These are phyloP conservation scores for Crepidodera aurea DNA, from an alignment of 2,888 invertebrate species.

Conservation along the genomic window DNA sequence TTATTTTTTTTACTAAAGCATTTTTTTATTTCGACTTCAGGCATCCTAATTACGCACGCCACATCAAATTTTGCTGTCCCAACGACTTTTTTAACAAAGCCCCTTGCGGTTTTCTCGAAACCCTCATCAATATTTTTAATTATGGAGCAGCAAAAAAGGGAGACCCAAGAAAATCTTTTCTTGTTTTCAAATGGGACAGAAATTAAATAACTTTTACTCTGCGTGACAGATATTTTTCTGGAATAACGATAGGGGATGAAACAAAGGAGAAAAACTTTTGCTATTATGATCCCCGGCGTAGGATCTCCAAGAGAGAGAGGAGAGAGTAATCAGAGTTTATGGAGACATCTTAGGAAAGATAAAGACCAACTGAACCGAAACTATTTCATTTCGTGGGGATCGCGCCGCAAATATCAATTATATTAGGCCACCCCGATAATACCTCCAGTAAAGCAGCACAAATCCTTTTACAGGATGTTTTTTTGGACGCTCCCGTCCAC, in stretches of 20 bases:
- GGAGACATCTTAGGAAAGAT: constrained; percentile 60
- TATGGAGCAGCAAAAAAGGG: constrained; percentile 10
- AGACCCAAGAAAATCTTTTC: constrained; percentile 27
- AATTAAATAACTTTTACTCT: constrained; percentile 37
- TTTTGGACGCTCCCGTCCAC: constrained; percentile 3
- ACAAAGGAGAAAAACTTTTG: constrained; percentile 48
- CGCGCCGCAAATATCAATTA: constrained; percentile 60
- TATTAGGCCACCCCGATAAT: constrained; percentile 54
- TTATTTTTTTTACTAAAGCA: too few species aligned
- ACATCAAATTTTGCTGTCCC: constrained; percentile 15
- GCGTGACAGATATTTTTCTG: constrained; percentile 37
- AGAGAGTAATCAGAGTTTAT: constrained; percentile 60
- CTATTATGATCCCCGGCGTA: constrained; percentile 47
- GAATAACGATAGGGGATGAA: constrained; percentile 38
- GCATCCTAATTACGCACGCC: constrained; percentile 23
- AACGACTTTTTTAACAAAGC: constrained; percentile 15
- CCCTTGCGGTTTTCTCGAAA: constrained; percentile 12
- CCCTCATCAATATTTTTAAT: constrained; percentile 28
- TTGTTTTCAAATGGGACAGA: constrained; percentile 29
- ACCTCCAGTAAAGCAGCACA: constrained; percentile 44
- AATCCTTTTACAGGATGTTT: constrained; percentile 40
- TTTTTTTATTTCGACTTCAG: too few species aligned
- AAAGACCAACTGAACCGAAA: constrained; percentile 59
- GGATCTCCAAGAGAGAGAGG: constrained; percentile 29
- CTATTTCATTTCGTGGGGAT: constrained; percentile 58